Base-by-base conservation (phyloP, 2,888 invertebrate species). In the Antheraea assamensis region DNA sequence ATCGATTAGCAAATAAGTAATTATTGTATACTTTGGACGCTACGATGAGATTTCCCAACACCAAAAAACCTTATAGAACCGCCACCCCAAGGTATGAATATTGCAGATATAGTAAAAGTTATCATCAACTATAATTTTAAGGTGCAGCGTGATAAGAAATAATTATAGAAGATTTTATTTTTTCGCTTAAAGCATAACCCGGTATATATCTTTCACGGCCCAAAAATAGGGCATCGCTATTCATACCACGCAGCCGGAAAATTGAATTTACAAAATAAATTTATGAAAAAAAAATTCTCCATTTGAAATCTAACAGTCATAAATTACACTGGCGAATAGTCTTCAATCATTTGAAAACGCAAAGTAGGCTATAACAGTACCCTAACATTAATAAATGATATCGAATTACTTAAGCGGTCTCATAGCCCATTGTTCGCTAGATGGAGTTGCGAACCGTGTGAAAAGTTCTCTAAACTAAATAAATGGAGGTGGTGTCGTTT, bases 361-460 rank as follows among this genome's bases (percentile, higher is more conserved):
- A 73, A 75, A 76, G 75, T 75, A 75, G 77, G 78, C 78, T 80
- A 80, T 83, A 87, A 85, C 84, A 76, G 77, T 80, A 77, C 72
- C 71, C 73, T 73, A 79, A 80, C 79, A 77, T 77, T 82, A 85
- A 88, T 86, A 85, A 88, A 87, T 86, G 82, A 85, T 87, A 88
- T 87, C 81, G 83, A 87, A 87, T 89, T 87, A 88, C 84, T 84
- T 80, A 83, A 85, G 82, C 78, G 78, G 76, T 78, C 85, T 86
- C 85, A 88, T 83, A 73, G 82, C n/a, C 87, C 79, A 92, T 93
- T 92, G 92, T 92, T 85, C 75, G 80, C 81, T 81, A 58, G 70
- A 64, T 74, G 64, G 70, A 75, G 78, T 79, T 78, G 75, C 79
- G 77, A 76, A 78, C 75, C 64, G 75, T 81, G 83, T 82, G 83